Percentiles rank a stretch among this genome's conserved stretches.
Conservation (phyloP, 1,140 invertebrate species). For the Anoplophora glabripennis region DNA sequence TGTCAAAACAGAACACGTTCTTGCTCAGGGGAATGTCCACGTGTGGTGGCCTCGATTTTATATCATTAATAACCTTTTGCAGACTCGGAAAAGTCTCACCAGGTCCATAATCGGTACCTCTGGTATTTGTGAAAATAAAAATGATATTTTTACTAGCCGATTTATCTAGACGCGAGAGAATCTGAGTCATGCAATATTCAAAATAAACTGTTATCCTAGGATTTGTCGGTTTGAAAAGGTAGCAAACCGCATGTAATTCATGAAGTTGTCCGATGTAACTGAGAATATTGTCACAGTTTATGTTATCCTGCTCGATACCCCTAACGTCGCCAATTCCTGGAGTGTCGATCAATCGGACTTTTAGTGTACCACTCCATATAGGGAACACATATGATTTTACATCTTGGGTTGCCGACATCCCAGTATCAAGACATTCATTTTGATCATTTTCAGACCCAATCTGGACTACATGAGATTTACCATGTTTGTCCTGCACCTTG, state of each 20-base stretch:
- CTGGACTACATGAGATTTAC: slow-evolving; percentile 14
- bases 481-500: slow-evolving; percentile 32
- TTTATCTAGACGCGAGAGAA: slow-evolving; percentile 37
- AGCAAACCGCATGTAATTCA: slow-evolving; percentile 36
- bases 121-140: slow-evolving; percentile 37
- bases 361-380: slow-evolving; percentile 22
- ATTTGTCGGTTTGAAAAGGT: slow-evolving; percentile 35
- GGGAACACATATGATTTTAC: slow-evolving; percentile 41
- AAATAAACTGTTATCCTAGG: slow-evolving; percentile 29
- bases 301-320: slow-evolving; percentile 35
- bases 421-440: slow-evolving; percentile 34
- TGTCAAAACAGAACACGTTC: slow-evolving; percentile 43
- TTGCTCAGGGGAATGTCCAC: slow-evolving; percentile 27
- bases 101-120: slow-evolving; percentile 34
- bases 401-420: slow-evolving; percentile 41
- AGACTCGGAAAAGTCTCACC: slow-evolving; percentile 30
- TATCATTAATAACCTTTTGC: slow-evolving; percentile 24
- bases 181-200: slow-evolving; percentile 38
- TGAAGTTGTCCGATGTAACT: slow-evolving; percentile 31
- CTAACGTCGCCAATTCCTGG: slow-evolving; percentile 41
- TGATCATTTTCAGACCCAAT: slow-evolving; percentile 33
- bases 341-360: slow-evolving; percentile 39
- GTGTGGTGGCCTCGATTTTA: slow-evolving; percentile 23
- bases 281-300: slow-evolving; percentile 38
- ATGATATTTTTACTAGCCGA: slow-evolving; percentile 34